Conservation (phyloP, 2,888 invertebrate species). For the Agriotes lineatus region DNA sequence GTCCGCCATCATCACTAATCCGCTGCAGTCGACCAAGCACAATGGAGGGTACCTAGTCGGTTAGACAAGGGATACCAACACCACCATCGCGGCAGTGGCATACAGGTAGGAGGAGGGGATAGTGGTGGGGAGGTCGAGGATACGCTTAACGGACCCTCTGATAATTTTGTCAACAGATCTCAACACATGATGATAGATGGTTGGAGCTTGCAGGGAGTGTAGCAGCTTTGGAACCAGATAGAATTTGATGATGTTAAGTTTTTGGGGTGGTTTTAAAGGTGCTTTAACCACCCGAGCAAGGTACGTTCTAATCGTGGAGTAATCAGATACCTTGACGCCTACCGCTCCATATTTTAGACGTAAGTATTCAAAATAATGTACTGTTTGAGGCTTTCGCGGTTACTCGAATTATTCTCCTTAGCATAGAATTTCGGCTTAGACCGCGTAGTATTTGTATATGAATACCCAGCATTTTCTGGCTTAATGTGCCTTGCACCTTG, state of each 20-base stretch:
- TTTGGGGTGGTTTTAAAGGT: slow-evolving; percentile 26
- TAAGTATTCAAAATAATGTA: background rate
- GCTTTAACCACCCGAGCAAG: background rate
- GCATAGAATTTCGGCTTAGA: too few relatives aligned
- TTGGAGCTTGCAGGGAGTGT: background rate
- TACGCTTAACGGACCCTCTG: background rate
- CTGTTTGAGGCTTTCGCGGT: too few relatives aligned
- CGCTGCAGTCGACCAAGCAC: background rate
- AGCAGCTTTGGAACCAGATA: slow-evolving; percentile 11
- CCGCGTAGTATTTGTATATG: too few relatives aligned
- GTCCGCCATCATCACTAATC: background rate
- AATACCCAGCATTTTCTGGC: too few relatives aligned
- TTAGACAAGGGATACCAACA: background rate
- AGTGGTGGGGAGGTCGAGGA: slow-evolving; percentile 6
- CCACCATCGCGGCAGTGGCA: slow-evolving; percentile 23
- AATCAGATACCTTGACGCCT: background rate
- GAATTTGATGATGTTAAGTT: background rate
- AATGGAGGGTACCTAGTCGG: background rate
- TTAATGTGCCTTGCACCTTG: too few relatives aligned
- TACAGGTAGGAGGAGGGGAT: slow-evolving; percentile 16
- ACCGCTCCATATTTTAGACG: background rate
- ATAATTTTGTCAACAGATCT: background rate
- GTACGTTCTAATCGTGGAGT: background rate
- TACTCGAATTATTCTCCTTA: too few relatives aligned
- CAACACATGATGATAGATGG: background rate